Base-by-base conservation (phyloP, 2,888 invertebrate genomes). In the Nasonovia ribisnigri region DNA sequence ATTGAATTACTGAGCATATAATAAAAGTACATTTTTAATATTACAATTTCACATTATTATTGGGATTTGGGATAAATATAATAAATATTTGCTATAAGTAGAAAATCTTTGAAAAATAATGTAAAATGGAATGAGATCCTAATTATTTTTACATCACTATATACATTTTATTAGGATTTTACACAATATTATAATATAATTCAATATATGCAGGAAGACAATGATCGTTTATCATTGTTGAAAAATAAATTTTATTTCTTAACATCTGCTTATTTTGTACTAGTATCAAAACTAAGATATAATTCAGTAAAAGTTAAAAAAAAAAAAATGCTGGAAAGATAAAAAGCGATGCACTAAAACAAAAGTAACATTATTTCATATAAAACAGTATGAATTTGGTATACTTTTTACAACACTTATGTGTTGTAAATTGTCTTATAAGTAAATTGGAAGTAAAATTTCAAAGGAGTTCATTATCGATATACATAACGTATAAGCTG, bases 201-300 rank as follows among this genome's bases (percentile, higher is more conserved):
- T 93, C 46, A 89, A 93, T 89, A 84, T 93, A 84, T 93, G 93
- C 84, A 93, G 93, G 93, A 93, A 93, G 93, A 93, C 93, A 90
- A 93, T 93, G 93, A 93, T 93, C 84, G 26, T 86, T 67, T 90
- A 84, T 93, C 93, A 93, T 93, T 93, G 90, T 93, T 93, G 36
- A 90, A 89, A 93, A 93, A 93, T 89, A 93, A 84, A 89, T 93
- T 93, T 77, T 88, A 88, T 84, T 84, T 84, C 86, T 93, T 93
- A 84, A 86, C 48, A 90, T 84, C 54, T 90, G 90, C 67, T 93
- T 93, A 93, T 89, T 93, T 93, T 93, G 93, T 93, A 89, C 89
- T 93, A 93, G 57, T 89, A 93, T 89, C 89, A 93, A 93, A 93
- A 90, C 84, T 93, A 93, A 84, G 20, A 89, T 93, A 86, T 84